These are phyloP conservation scores for Sinonovacula constricta DNA, from an alignment of 1,140 invertebrate species.

Conservation along the genomic window DNA sequence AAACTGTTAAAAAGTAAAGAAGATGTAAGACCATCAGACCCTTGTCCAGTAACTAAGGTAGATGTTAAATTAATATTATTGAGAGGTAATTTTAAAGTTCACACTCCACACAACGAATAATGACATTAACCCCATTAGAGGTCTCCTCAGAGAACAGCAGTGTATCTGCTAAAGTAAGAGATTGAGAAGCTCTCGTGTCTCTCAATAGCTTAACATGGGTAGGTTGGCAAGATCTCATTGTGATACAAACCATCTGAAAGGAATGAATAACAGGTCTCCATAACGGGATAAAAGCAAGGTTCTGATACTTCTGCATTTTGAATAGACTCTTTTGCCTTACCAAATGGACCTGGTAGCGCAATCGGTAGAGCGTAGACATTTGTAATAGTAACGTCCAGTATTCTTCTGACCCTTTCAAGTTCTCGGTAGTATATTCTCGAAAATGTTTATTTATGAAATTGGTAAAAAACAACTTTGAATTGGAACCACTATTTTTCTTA, in stretches of 20 bases:
- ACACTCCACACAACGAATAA: conserved; percentile 26
- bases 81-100: conserved; percentile 34
- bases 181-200: conserved; percentile 23
- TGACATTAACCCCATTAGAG: conserved; percentile 6
- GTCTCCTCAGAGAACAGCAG: conserved; percentile 29
- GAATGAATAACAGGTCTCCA: conserved; percentile 21
- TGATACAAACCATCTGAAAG: conserved; percentile 24
- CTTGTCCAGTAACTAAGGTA: conserved; percentile 37
- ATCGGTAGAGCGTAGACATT: too few species aligned
- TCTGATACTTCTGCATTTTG: conserved; percentile 21
- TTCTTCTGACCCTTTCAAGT: too few species aligned
- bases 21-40: conserved; percentile 25
- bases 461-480: too few species aligned
- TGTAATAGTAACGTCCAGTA: too few species aligned
- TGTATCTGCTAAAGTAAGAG: conserved; percentile 20
- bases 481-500: too few species aligned
- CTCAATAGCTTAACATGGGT: conserved; percentile 13
- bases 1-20: conserved; percentile 45
- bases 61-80: conserved; percentile 46
- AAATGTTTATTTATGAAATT: too few species aligned
- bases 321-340: too few species aligned
- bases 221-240: conserved; percentile 7
- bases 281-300: conserved; percentile 15
- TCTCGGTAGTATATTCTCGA: too few species aligned
- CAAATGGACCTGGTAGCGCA: too few species aligned